Evolutionary conservation across 2,888 invertebrate genomes (phyloP).

Genomic region (Danaus chrysippus): DNA sequence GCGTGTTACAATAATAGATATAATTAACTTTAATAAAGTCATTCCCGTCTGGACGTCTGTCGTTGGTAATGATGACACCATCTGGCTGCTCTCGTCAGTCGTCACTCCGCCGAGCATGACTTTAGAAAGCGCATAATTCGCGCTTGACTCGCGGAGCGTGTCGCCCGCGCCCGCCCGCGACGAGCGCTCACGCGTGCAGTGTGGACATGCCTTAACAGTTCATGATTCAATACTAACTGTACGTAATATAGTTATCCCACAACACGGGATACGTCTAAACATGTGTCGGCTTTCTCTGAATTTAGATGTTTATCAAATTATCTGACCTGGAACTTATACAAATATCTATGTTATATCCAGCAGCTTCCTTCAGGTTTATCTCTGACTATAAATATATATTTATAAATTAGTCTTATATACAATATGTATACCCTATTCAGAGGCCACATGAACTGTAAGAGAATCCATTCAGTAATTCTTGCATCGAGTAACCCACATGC

Average conservation of each 20-base stretch:
- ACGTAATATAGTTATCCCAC: not conserved
- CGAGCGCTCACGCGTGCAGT: constrained; percentile 53
- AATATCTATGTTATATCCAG: no score
- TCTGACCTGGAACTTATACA: not conserved
- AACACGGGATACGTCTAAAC: not conserved
- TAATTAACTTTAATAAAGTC: not conserved
- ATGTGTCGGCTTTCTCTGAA: not conserved
- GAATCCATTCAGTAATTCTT: no score
- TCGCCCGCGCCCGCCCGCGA: constrained; percentile 54
- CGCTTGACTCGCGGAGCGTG: constrained; percentile 61
- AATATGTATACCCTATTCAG: no score
- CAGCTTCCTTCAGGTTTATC: no score
- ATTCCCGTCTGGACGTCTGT: constrained; percentile 12
- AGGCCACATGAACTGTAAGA: no score
- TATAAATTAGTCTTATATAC: no score
- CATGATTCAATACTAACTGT: constrained; percentile 30
- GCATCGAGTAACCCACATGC: no score
- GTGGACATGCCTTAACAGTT: constrained; percentile 47
- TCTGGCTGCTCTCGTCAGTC: constrained; percentile 20
- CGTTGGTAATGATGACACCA: constrained; percentile 28
- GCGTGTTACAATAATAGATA: no score
- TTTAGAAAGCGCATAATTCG: constrained; percentile 71
- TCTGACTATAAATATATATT: no score
- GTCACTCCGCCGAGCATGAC: constrained; percentile 31
- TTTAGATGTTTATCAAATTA: not conserved